These are phyloP conservation scores for Cyclopterus lumpus DNA, from an alignment of 2,797 vertebrate species.

Conservation along the genomic window DNA sequence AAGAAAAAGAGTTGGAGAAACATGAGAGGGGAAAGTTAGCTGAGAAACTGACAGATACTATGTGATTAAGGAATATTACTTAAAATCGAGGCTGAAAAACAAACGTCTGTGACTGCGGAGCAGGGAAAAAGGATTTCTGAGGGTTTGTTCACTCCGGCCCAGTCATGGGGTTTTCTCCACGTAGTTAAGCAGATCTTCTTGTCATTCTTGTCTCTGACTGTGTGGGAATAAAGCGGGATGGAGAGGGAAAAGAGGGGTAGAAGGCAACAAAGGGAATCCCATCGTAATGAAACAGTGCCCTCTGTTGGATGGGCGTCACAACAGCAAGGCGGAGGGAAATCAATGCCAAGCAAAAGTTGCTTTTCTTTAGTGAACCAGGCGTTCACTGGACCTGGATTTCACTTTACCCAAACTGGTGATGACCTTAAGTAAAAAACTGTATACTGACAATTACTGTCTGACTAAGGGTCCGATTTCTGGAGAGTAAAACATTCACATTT, in stretches of 20 bases:
- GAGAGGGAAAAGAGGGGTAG: background rate
- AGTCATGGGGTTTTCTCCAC: slow-evolving; percentile 74
- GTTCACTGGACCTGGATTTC: background rate
- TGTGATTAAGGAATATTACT: slow-evolving; percentile 58
- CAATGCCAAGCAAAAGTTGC: background rate
- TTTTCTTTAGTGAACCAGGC: background rate
- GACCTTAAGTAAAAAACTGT: background rate
- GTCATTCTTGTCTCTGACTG: slow-evolving; percentile 69
- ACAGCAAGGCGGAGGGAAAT: slow-evolving; percentile 36
- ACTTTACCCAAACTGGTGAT: background rate
- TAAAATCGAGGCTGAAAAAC: slow-evolving; percentile 46
- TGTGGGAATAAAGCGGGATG: slow-evolving; percentile 37
- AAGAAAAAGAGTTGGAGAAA: slow-evolving; percentile 29
- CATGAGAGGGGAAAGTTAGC: slow-evolving; percentile 51
- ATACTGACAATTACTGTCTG: background rate
- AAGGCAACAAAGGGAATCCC: slow-evolving; percentile 19
- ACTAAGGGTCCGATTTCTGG: background rate
- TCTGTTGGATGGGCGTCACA: slow-evolving; percentile 70
- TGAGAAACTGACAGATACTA: slow-evolving; percentile 45
- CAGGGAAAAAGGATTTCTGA: slow-evolving; percentile 51
- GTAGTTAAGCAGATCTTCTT: slow-evolving; percentile 77
- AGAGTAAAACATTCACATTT: background rate
- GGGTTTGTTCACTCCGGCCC: slow-evolving; percentile 30
- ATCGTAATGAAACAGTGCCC: slow-evolving; percentile 73
- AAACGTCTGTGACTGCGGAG: slow-evolving; percentile 58